Conservation (phyloP, 2,113 vertebrate genomes). For the Trichomycterus rosablanca region DNA sequence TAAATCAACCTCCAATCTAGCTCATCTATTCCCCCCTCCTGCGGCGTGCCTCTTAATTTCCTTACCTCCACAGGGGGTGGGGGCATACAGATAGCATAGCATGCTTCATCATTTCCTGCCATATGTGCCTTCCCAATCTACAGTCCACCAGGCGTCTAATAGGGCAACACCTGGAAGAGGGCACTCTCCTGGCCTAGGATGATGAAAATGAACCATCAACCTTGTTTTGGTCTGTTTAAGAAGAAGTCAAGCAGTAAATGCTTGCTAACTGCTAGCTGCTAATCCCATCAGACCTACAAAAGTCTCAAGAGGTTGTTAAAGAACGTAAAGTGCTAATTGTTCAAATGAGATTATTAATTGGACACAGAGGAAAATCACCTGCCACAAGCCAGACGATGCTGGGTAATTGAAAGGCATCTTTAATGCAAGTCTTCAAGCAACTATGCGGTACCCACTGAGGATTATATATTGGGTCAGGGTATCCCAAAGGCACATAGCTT, state of each 20-base stretch:
- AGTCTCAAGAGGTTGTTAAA: conserved; percentile 46
- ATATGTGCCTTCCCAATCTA: conserved; percentile 42
- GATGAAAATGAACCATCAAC: conserved; percentile 28
- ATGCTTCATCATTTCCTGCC: conserved; percentile 67
- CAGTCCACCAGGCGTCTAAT: conserved; percentile 4
- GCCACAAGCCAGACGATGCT: conserved; percentile 63
- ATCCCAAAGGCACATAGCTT: conserved; percentile 57
- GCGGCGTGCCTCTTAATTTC: conserved; percentile 73
- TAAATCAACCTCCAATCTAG: conserved; percentile 62
- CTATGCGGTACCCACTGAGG: conserved; percentile 51
- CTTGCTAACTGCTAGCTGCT: conserved; percentile 1
- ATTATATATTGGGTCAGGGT: conserved; percentile 55
- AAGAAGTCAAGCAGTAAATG: background rate
- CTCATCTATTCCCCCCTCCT: conserved; percentile 55
- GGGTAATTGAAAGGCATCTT: conserved; percentile 72
- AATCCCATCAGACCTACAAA: conserved; percentile 13
- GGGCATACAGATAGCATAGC: conserved; percentile 52
- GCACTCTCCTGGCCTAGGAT: conserved; percentile 14
- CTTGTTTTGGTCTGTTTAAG: conserved; percentile 16
- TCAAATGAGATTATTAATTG: conserved; percentile 73
- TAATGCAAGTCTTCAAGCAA: conserved; percentile 59
- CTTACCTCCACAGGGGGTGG: conserved; percentile 64
- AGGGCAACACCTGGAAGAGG: conserved; percentile 40
- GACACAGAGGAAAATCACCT: conserved; percentile 67
- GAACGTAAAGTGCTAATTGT: conserved; percentile 68